Evolutionary conservation across 2,888 invertebrate genomes (phyloP), one percentile per base, ranked within the genome.

Genomic region (Agapostemon virescens): DNA sequence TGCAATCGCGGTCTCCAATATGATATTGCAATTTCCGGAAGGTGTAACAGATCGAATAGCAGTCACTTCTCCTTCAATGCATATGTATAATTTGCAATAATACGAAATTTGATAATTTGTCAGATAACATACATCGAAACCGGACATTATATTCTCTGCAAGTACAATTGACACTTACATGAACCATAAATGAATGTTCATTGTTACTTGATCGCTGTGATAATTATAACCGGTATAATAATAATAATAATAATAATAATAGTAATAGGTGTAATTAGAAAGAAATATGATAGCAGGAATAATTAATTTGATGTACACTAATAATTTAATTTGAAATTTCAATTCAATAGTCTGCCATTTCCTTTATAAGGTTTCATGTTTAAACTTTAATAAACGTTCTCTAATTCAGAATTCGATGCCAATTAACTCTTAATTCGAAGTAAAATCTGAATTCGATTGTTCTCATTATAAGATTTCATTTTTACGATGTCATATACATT

Each of bases 61-160:
- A 55, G 20, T 61, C 26, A 49, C 9, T 55, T 73, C 38, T 52
- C 23, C n/a, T n/a, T 26, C 36, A 9, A 64, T 23, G 20, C 36
- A 17, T 20, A 30, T 30, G 30, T 63, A 30, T 42, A 52, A 71
- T 64, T 64, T 13, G 23, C 11, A 30, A 17, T 38, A 63, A 72
- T 33, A 23, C 7, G 61, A 69, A 74, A 69, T 69, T 69, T 23
- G 63, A 49, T 38, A 4, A 61, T 61, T 61, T 61, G 61, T 61
- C 61, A 33, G 61, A 61, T 61, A 33, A 33, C 33, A 33, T 17
- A 20, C 20, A 33, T 61, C 30, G 11, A 33, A 61, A 9, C 9
- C 61, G 61, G 33, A 33, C 61, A 30, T 33, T 20, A 33, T 61
- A 20, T 33, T 11, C 33, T 2, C 11, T 4, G 1, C 3, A 30